Conservation (phyloP, 2,113 vertebrate genomes). For the Pluvialis apricaria region DNA sequence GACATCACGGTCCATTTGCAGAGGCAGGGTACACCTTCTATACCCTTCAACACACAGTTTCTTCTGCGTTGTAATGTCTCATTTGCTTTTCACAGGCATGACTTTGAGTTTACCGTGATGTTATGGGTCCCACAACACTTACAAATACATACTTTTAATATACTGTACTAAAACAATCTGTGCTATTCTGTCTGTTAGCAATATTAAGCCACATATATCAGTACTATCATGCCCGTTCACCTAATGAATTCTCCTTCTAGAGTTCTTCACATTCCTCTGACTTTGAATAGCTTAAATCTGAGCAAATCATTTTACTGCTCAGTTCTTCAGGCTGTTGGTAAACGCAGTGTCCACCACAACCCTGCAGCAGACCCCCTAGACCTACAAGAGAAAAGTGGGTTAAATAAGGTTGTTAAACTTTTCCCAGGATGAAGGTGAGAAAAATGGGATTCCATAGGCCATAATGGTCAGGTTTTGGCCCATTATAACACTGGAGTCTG, state of each 20-base stretch:
- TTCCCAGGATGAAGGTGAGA: not conserved
- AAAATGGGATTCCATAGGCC: not conserved
- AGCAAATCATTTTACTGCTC: not conserved
- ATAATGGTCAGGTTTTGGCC: not conserved
- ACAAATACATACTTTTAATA: not conserved
- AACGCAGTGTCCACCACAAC: not conserved
- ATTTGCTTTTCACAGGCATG: not conserved
- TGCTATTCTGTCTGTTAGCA: not conserved
- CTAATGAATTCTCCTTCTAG: not conserved
- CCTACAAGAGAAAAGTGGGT: not conserved
- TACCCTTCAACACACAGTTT: rapidly evolving
- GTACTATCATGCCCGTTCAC: not conserved
- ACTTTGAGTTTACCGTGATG: no score
- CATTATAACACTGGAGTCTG: rapidly evolving
- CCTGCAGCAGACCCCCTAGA: not conserved
- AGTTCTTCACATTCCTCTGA: not conserved
- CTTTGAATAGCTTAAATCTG: not conserved
- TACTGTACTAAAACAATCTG: not conserved
- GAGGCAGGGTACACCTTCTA: not conserved
- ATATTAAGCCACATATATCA: not conserved
- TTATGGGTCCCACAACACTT: not conserved
- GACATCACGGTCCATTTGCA: not conserved
- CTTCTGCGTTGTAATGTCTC: not conserved
- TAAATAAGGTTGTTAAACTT: not conserved
- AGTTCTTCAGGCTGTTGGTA: not conserved